Evolutionary conservation across 2,113 vertebrate genomes (phyloP).

Genomic region (Clarias magur): DNA sequence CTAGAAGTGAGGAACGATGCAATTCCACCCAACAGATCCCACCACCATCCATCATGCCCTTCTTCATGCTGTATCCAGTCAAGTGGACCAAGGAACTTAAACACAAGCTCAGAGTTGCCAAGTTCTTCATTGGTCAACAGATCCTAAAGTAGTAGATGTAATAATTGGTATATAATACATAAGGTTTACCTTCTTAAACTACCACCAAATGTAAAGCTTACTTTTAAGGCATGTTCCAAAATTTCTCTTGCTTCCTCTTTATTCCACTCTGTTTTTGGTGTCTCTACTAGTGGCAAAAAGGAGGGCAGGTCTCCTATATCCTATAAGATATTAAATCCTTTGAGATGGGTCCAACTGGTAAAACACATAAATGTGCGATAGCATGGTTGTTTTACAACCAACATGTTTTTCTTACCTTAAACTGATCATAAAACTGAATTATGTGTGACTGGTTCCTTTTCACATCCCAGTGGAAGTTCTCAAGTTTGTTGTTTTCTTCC

Average conservation of each 20-base stretch:
- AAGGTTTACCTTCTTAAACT: not conserved
- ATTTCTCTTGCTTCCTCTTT: constrained; percentile 56
- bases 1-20: constrained; percentile 69
- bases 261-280: constrained; percentile 33
- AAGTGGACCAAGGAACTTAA: constrained; percentile 73
- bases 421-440: constrained; percentile 64
- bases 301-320: constrained; percentile 37
- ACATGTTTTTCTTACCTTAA: constrained; percentile 63
- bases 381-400: not conserved
- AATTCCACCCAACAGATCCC: constrained; percentile 68
- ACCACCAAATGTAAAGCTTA: constrained; percentile 40
- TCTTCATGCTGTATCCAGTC: constrained; percentile 67
- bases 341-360: too few relatives aligned
- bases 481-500: constrained; percentile 68
- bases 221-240: constrained; percentile 70
- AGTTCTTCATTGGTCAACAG: constrained; percentile 64
- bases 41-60: constrained; percentile 63
- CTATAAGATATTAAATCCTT: constrained; percentile 15
- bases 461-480: constrained; percentile 75
- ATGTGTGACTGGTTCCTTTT: constrained; percentile 68
- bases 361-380: not conserved
- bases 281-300: constrained; percentile 56
- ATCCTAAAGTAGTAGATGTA: constrained; percentile 52
- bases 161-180: not conserved
- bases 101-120: constrained; percentile 69